Base-by-base conservation (phyloP, 1,140 invertebrate genomes). In the Pseudachorutes palmiensis region DNA sequence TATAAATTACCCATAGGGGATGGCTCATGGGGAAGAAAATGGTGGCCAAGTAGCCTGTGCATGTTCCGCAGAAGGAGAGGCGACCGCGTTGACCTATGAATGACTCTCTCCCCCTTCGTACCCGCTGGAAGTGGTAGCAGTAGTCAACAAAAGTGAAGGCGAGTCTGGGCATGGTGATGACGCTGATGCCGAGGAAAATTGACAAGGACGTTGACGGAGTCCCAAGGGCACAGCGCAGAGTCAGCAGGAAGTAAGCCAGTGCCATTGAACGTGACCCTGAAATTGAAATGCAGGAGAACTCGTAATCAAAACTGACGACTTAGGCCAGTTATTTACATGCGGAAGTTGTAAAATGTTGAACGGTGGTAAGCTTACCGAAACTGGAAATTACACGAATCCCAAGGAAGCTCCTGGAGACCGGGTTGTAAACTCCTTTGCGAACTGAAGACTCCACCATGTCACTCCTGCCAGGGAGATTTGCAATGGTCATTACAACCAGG, bases 331-430 rank as follows among this genome's bases (percentile, higher is more conserved):
- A n/a, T n/a, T n/a, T n/a, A n/a, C n/a, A n/a, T n/a, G n/a, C n/a
- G n/a, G n/a, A n/a, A n/a, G n/a, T n/a, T n/a, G n/a, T n/a, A n/a
- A n/a, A n/a, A n/a, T n/a, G n/a, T n/a, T n/a, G n/a, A n/a, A n/a
- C n/a, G n/a, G n/a, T n/a, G n/a, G n/a, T n/a, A n/a, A n/a, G n/a
- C 59, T 61, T 55, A 73, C 71, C 67, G 32, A 73, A 71, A 61
- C 67, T 73, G 22, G 69, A 73, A 45, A 70, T 59, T 70, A 73
- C 71, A 58, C 72, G 26, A 14, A 70, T 9, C 16, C 72, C 70
- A 2, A 73, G 41, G 55, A 70, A 73, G 12, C 69, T 28, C 45
- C 68, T 62, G 28, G 61, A 32, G 1, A 19, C 14, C 24, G 68
- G 65, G n/a, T 32, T 67, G 22, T 71, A 66, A 12, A 45, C 41